phyloP scores from a whole-genome alignment of 2,113 vertebrate species.

The Ibidorhyncha struthersii region DNA sequence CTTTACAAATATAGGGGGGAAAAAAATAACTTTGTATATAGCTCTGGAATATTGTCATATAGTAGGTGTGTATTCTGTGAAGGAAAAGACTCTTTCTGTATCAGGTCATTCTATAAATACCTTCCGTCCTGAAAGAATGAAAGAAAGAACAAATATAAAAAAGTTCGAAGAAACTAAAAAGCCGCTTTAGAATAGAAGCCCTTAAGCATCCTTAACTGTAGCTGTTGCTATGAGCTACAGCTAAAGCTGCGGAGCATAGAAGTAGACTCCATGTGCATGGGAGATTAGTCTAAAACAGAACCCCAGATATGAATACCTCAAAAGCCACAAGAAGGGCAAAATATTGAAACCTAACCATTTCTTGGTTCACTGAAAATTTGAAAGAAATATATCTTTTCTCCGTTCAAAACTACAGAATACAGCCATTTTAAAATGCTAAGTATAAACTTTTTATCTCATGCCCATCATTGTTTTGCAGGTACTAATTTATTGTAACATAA shows the following conservation, averaged over 20 bases:
- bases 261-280: rapidly evolving
- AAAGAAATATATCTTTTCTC: neutral
- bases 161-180: neutral
- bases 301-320: neutral
- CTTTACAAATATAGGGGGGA: neutral
- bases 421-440: neutral
- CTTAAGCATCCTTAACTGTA: neutral
- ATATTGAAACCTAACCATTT: neutral
- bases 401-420: neutral
- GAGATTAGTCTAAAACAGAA: neutral
- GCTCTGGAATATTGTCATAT: neutral
- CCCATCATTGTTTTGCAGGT: neutral
- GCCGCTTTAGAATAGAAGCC: neutral
- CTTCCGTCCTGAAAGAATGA: neutral
- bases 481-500: neutral
- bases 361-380: neutral
- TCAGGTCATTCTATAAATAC: neutral
- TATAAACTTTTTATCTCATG: neutral
- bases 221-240: neutral
- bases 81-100: neutral
- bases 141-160: neutral
- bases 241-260: neutral
- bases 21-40: neutral
- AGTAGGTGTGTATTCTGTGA: neutral
- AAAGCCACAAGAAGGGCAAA: neutral